These are phyloP conservation scores for Thaumetopoea pityocampa DNA, from an alignment of 1,140 invertebrate genomes.

Conservation along the genomic window DNA sequence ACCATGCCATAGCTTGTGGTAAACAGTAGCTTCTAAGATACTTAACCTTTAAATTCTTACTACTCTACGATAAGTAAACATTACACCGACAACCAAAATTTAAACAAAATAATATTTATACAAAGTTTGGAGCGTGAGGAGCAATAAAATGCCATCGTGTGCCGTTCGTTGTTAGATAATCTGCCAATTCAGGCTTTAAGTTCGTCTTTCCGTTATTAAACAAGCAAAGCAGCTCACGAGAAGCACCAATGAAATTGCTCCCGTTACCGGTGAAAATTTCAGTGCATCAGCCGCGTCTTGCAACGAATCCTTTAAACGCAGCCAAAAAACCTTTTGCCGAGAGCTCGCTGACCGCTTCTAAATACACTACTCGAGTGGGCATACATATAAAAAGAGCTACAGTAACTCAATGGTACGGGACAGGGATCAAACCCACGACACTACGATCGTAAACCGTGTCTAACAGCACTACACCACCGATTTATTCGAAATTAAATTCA, in stretches of 20 bases:
- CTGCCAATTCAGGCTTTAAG: slow-evolving; percentile 1
- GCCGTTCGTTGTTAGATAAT: slow-evolving; percentile 2
- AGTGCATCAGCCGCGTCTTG: slow-evolving; percentile 1
- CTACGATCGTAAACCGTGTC: too few species aligned
- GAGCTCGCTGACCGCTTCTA: slow-evolving; percentile 11
- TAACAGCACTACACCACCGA: too few species aligned
- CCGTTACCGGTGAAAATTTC: slow-evolving; percentile 12
- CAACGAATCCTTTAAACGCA: slow-evolving; percentile 8
- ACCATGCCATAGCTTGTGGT: too few species aligned
- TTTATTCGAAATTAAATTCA: too few species aligned
- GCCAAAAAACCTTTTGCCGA: slow-evolving; percentile 3
- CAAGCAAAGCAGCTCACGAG: slow-evolving; percentile 2
- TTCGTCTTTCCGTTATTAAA: background rate
- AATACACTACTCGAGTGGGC: slow-evolving; percentile 5
- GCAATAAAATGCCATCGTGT: slow-evolving; percentile 10
- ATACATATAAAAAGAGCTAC: slow-evolving; percentile 9
- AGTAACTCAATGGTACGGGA: too few species aligned
- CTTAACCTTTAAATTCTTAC: too few species aligned
- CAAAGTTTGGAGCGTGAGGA: slow-evolving; percentile 5
- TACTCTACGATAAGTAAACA: too few species aligned
- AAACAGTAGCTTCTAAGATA: too few species aligned
- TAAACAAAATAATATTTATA: too few species aligned
- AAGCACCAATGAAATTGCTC: slow-evolving; percentile 14
- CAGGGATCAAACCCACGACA: too few species aligned
- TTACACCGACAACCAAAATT: too few species aligned